phyloP scores from a whole-genome alignment of 1,140 invertebrate species.

The Nasonia longicornis region DNA sequence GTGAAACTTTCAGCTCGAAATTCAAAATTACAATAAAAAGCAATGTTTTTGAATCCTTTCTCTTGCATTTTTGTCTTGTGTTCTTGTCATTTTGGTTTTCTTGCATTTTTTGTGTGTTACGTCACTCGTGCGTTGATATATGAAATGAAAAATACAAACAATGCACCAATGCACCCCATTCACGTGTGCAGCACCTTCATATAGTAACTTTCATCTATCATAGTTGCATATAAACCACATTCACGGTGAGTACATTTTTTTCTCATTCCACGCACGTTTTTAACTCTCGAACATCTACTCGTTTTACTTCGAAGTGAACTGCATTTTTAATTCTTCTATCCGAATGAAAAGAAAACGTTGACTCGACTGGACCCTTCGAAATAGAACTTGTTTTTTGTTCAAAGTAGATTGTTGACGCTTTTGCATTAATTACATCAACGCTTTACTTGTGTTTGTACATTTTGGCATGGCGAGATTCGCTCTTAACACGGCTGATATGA shows the following conservation, averaged over 20 bases:
- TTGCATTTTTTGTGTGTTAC: conserved; percentile 40
- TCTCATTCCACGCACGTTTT: conserved; percentile 50
- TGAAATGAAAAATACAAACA: conserved; percentile 45
- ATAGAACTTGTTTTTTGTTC: conserved; percentile 30
- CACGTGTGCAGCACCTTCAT: conserved; percentile 55
- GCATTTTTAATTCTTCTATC: neutral
- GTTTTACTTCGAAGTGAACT: conserved; percentile 23
- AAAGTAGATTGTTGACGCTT: conserved; percentile 44
- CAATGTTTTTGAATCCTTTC: neutral
- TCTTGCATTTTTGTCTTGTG: neutral
- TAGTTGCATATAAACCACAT: conserved; percentile 56
- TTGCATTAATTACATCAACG: conserved; percentile 32
- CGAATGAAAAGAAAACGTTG: too few relatives aligned
- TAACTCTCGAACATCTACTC: neutral
- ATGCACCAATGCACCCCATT: conserved; percentile 51
- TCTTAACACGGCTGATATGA: conserved; percentile 13
- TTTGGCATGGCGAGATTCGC: conserved; percentile 14
- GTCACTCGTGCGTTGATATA: conserved; percentile 46
- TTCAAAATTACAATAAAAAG: neutral
- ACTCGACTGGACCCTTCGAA: neutral
- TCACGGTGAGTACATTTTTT: conserved; percentile 66
- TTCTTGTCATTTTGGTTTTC: conserved; percentile 16
- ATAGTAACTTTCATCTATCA: conserved; percentile 59
- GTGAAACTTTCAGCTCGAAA: neutral
- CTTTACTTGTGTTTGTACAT: conserved; percentile 12